Percentiles rank a stretch among this genome's conserved stretches.
Evolutionary conservation across 1,140 invertebrate genomes (phyloP).

Genomic region (Pseudomyrmex concolor): DNA sequence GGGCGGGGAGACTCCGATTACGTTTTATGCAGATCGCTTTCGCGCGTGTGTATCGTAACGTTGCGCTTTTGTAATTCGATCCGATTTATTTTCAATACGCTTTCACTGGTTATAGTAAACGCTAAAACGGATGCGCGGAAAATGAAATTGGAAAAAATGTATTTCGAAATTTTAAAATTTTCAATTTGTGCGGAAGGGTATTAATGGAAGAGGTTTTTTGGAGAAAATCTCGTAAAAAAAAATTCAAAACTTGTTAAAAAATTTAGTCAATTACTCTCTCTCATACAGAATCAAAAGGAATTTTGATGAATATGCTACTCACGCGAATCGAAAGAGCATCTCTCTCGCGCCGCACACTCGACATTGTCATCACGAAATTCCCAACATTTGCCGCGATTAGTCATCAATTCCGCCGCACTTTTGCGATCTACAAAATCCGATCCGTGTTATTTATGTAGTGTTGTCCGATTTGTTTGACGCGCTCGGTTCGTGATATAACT

Average conservation of each 20-base stretch:
- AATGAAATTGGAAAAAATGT: neutral
- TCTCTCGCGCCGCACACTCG: neutral
- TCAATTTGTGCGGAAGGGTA: no score
- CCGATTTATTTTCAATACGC: neutral
- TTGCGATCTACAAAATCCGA: neutral
- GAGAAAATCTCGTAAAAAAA: neutral
- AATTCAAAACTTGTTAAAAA: neutral
- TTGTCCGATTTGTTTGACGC: neutral
- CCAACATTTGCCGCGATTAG: neutral
- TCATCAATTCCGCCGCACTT: neutral
- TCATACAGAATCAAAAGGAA: neutral
- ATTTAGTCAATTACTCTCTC: neutral
- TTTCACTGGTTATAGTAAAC: neutral
- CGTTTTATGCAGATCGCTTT: neutral
- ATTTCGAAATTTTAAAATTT: no score
- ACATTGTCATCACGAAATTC: neutral
- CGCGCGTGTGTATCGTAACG: neutral
- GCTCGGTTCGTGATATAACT: neutral
- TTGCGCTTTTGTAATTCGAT: neutral
- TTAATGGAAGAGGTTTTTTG: neutral
- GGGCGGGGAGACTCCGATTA: neutral
- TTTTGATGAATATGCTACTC: neutral
- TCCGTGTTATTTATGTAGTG: slow-evolving; percentile 2
- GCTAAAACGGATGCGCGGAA: neutral
- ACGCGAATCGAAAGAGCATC: neutral